Percentiles rank a stretch among this genome's conserved stretches.
Evolutionary conservation across 2,113 vertebrate genomes (phyloP).

Genomic region (Ptilorrhoa leucosticta): DNA sequence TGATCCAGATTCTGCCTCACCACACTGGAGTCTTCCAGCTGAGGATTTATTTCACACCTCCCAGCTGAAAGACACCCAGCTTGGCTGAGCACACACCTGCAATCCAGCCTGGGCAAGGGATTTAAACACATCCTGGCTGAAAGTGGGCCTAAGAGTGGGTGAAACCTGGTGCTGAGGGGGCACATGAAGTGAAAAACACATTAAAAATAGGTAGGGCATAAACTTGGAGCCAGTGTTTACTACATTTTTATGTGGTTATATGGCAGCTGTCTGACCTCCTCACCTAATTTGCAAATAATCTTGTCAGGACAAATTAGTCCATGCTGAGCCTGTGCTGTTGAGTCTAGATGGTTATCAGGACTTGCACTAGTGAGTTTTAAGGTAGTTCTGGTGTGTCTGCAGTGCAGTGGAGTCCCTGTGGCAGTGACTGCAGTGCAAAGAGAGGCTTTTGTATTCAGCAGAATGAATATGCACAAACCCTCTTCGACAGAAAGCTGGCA

Average conservation of each 20-base stretch:
- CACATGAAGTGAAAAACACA: not conserved
- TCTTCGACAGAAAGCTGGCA: not conserved
- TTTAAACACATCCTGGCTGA: not conserved
- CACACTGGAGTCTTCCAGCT: not conserved
- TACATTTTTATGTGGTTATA: not conserved
- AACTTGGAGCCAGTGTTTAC: not conserved
- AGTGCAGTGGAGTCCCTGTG: not conserved
- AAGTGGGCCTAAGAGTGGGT: not conserved
- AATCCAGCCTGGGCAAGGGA: not conserved
- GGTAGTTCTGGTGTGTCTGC: not conserved
- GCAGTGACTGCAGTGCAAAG: not conserved
- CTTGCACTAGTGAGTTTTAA: not conserved
- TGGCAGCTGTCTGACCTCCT: conserved; percentile 44
- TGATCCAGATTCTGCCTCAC: not conserved
- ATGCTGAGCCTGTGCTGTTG: conserved; percentile 1
- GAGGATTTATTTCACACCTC: not conserved
- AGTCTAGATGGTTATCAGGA: conserved; percentile 40
- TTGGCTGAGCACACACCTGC: not conserved
- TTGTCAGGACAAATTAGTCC: conserved; percentile 51
- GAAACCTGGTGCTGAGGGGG: not conserved
- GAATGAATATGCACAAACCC: not conserved
- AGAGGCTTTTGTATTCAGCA: not conserved
- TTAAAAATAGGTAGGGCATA: not conserved
- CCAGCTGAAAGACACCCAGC: not conserved
- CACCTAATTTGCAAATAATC: conserved; percentile 59